These are phyloP conservation scores for Halichoerus grypus DNA, from an alignment of 2,113 vertebrate genomes.

Conservation along the genomic window DNA sequence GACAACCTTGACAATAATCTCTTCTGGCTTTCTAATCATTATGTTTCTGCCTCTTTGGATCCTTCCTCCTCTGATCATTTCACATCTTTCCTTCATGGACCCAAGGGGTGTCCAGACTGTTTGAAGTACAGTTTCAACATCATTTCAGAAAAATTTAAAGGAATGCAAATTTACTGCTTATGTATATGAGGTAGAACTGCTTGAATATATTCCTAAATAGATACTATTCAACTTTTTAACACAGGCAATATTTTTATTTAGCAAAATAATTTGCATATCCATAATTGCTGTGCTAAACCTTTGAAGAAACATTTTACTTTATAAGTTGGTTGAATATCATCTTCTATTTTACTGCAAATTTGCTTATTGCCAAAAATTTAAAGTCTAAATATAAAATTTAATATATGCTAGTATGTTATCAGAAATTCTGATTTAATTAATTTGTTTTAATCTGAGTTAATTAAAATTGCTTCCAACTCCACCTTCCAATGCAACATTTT, in stretches of 20 bases:
- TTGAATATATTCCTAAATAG: conserved; percentile 35
- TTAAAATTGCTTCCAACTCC: background rate
- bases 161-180: background rate
- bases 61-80: background rate
- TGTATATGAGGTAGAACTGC: background rate
- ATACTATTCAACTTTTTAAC: background rate
- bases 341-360: background rate
- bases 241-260: background rate
- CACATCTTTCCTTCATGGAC: background rate
- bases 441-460: conserved; percentile 26
- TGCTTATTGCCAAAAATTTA: background rate
- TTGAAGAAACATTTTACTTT: conserved; percentile 1
- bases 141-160: conserved; percentile 19
- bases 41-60: background rate
- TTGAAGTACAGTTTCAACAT: background rate
- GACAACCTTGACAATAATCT: background rate
- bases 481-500: background rate
- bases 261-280: background rate
- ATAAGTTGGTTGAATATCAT: background rate
- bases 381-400: conserved; percentile 14
- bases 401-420: background rate
- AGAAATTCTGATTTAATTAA: conserved; percentile 46
- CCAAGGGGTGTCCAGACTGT: background rate
- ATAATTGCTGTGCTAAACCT: background rate
- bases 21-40: conserved; percentile 21